Conservation (phyloP, 2,888 invertebrate species). For the Agonopterix arenella region DNA sequence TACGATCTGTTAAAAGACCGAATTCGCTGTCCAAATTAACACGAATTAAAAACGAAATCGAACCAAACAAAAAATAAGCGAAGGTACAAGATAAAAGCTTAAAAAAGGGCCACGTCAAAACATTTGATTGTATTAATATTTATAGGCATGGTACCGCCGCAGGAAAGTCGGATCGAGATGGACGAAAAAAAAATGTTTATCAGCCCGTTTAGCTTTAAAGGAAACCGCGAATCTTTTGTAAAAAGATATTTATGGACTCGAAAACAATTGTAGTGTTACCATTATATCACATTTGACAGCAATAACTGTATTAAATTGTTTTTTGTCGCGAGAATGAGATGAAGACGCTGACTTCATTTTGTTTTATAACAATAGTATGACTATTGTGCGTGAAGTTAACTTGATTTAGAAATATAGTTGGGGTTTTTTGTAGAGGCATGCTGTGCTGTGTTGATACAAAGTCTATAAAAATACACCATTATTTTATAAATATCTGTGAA, state of each 20-base stretch:
- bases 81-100: conserved; percentile 73
- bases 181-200: conserved; percentile 71
- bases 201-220: conserved; percentile 75
- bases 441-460: neutral
- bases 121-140: conserved; percentile 78
- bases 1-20: conserved; percentile 78
- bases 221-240: conserved; percentile 75
- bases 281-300: conserved; percentile 73
- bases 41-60: conserved; percentile 74
- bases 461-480: neutral
- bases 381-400: conserved; percentile 35
- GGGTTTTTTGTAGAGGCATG: conserved; percentile 20
- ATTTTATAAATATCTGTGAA: no score
- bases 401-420: conserved; percentile 29
- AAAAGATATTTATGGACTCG: conserved; percentile 68
- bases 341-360: conserved; percentile 56
- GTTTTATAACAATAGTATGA: conserved; percentile 35
- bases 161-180: conserved; percentile 58
- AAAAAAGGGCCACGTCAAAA: conserved; percentile 76
- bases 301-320: conserved; percentile 65
- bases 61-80: conserved; percentile 67
- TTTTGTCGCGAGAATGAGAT: conserved; percentile 49
- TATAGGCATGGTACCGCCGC: conserved; percentile 68
- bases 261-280: conserved; percentile 75
- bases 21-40: conserved; percentile 76